Base-by-base conservation (phyloP, 2,113 vertebrate species). In the Tapirus terrestris region DNA sequence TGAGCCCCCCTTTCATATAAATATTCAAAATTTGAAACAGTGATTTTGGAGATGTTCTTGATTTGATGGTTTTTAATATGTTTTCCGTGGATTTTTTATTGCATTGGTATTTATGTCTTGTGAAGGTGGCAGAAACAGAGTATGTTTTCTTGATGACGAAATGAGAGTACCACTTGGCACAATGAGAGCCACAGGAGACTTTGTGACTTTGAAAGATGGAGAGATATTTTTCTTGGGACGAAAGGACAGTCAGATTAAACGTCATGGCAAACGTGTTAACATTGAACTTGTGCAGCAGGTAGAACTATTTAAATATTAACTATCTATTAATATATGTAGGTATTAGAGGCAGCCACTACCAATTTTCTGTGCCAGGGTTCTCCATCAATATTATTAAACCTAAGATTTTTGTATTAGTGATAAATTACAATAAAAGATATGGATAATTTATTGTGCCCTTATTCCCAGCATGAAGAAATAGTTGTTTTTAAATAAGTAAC, bases 121-220 rank as follows among this genome's bases (percentile, higher is more conserved):
- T 97, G 25, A 97, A 99, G 99, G 99, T 91, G 99, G 99, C 67
- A 96, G 98, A 85, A 98, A 99, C 87, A 99, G 99, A 95, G 98
- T 99, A 14, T 99, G 99, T 98, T 99, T 99, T 91, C 98, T 99
- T 85, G 99, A 99, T 36, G 98, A 99, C 8, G 99, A 99, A 97
- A 72, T 98, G 33, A 96, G 83, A 0, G 77, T 99, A 16, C 97
- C 98, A 13, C 88, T 97, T 5, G 99, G 99, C 91, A 99, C 98
- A 1, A 99, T 99, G 99, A 99, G 99, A 98, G 99, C 98, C 36
- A 99, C 99, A 0, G 99, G 99, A 61, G 99, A 99, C 98, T 99
- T 99, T 98, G 99, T 99, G 85, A 98, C 91, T 58, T 96, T 99
- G 76, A 97, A 89, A 93, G 97, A 98, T 13, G 79, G 92, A 1